Conservation (phyloP, 2,888 invertebrate genomes). For the Sisyra nigra region DNA sequence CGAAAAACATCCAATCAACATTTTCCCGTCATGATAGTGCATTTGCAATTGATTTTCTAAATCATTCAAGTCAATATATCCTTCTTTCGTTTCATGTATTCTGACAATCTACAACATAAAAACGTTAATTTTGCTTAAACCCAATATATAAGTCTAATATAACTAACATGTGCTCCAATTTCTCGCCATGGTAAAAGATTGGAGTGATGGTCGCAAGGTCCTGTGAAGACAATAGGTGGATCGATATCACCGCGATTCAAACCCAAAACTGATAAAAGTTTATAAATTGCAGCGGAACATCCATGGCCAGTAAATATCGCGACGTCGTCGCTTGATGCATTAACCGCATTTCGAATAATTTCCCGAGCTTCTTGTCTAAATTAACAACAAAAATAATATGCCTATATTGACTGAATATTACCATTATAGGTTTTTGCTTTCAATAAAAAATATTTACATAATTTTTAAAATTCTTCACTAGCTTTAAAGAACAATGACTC, state of each 20-base stretch:
- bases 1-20: slow-evolving; percentile 70
- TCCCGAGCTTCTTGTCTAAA: slow-evolving; percentile 65
- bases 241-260: slow-evolving; percentile 27
- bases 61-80: slow-evolving; percentile 61
- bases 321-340: slow-evolving; percentile 65
- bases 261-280: slow-evolving; percentile 55
- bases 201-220: slow-evolving; percentile 61
- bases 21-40: slow-evolving; percentile 41
- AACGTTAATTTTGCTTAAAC: neutral
- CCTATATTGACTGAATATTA: too few relatives aligned
- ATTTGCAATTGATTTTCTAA: slow-evolving; percentile 53
- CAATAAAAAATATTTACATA: too few relatives aligned
- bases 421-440: neutral
- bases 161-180: slow-evolving; percentile 51
- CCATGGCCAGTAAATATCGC: slow-evolving; percentile 60
- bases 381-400: slow-evolving; percentile 12
- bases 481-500: neutral
- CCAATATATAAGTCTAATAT: neutral
- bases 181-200: slow-evolving; percentile 74
- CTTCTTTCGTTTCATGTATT: slow-evolving; percentile 62
- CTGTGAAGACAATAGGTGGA: slow-evolving; percentile 57
- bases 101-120: slow-evolving; percentile 47
- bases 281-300: slow-evolving; percentile 59
- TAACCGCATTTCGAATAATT: slow-evolving; percentile 60
- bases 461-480: neutral